Percentiles rank a stretch among this genome's conserved stretches.
phyloP scores from a whole-genome alignment of 1,140 invertebrate genomes.

The Planococcus citri region DNA sequence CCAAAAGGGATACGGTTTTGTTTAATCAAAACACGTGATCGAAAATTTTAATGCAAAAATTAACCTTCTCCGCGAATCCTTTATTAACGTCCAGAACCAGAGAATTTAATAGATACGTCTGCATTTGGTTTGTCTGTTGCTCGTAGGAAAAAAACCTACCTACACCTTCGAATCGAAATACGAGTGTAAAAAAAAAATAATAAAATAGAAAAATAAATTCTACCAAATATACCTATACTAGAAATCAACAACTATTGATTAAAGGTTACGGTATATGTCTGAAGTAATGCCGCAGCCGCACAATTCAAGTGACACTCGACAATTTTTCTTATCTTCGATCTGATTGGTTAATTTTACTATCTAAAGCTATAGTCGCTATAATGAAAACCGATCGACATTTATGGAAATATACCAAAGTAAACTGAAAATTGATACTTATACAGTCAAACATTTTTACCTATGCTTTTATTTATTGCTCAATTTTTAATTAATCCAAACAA shows the following conservation, averaged over 20 bases:
- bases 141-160: no score
- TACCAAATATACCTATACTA: background rate
- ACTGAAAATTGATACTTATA: conserved; percentile 8
- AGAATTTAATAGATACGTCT: no score
- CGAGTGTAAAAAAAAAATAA: background rate
- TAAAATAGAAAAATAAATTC: background rate
- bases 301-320: background rate
- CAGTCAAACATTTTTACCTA: background rate
- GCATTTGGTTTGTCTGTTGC: no score
- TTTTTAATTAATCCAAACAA: background rate
- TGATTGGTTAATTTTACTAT: conserved; percentile 5
- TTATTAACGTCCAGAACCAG: no score
- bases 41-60: no score
- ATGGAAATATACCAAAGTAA: background rate
- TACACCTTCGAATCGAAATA: no score
- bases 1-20: no score
- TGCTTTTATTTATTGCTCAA: conserved; percentile 4
- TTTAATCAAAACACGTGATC: no score
- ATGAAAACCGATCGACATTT: conserved; percentile 6
- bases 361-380: background rate
- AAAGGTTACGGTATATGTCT: background rate
- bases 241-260: background rate
- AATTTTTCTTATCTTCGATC: background rate
- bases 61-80: no score
- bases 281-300: background rate